Evolutionary conservation across 2,888 invertebrate species (phyloP).

Genomic region (Heliothis peltigera): DNA sequence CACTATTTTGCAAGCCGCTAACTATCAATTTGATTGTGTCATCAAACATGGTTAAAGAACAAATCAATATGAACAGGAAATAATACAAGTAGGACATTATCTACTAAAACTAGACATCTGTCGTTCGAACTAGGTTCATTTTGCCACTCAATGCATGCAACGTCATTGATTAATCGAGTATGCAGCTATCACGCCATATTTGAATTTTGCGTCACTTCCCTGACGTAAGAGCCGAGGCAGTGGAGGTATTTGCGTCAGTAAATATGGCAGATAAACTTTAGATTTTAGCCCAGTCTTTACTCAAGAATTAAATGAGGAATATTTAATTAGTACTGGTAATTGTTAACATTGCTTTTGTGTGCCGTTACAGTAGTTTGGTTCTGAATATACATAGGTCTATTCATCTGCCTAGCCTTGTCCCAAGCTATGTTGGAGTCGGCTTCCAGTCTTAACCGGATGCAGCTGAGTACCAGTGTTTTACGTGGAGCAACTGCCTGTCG

Average conservation of each 20-base stretch:
- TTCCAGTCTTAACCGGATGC: too few species aligned
- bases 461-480: too few species aligned
- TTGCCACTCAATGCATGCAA: neutral
- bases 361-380: too few species aligned
- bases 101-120: neutral
- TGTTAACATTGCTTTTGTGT: too few species aligned
- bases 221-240: constrained; percentile 28
- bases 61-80: constrained; percentile 1
- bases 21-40: constrained; percentile 17
- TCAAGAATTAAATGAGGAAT: too few species aligned
- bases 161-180: neutral
- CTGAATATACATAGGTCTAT: too few species aligned
- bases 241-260: constrained; percentile 11
- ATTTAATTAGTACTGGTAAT: too few species aligned
- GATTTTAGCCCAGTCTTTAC: neutral
- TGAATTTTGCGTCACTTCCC: constrained; percentile 24
- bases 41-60: constrained; percentile 13
- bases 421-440: too few species aligned
- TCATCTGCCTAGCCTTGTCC: too few species aligned
- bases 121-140: neutral
- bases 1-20: constrained; percentile 10
- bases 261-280: neutral
- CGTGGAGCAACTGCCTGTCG: too few species aligned
- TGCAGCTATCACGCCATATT: constrained; percentile 20
- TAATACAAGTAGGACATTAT: neutral